Percentiles rank a stretch among this genome's conserved stretches.
These are phyloP conservation scores for Rhyacophila evoluta DNA, from an alignment of 2,888 invertebrate genomes.

Conservation along the genomic window DNA sequence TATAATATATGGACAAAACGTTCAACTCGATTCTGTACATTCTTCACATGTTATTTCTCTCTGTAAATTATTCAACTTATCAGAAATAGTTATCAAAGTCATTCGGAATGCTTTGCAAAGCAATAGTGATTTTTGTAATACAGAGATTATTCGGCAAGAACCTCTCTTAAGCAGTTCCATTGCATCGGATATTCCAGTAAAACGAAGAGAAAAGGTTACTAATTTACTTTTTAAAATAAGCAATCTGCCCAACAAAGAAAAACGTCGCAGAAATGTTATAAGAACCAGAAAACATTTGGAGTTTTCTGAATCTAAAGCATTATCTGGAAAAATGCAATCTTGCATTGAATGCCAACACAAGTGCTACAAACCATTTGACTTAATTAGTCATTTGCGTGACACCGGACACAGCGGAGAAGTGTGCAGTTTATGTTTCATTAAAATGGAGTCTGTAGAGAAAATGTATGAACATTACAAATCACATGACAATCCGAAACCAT, in stretches of 20 bases:
- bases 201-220: neutral
- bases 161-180: neutral
- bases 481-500: conserved; percentile 66
- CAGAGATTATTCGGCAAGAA: conserved; percentile 2
- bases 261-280: neutral
- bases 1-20: conserved; percentile 41
- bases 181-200: neutral
- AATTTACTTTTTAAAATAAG: neutral
- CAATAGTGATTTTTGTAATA: neutral
- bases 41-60: conserved; percentile 41
- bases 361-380: conserved; percentile 62
- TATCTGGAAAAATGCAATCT: conserved; percentile 61
- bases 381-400: conserved; percentile 55
- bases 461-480: conserved; percentile 61
- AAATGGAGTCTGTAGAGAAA: conserved; percentile 57
- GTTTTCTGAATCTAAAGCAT: conserved; percentile 55
- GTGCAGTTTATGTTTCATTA: conserved; percentile 61
- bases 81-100: conserved; percentile 40
- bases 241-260: neutral
- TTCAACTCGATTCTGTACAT: conserved; percentile 34
- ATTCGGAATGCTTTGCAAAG: conserved; percentile 35
- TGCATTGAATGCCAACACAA: conserved; percentile 63
- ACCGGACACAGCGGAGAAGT: conserved; percentile 56
- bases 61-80: conserved; percentile 45
- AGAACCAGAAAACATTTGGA: neutral